A percentile compares a stretch with the other conserved stretches of the same genome.
Evolutionary conservation across 2,888 invertebrate genomes (phyloP).

Genomic region (Cacoxenus indagator): DNA sequence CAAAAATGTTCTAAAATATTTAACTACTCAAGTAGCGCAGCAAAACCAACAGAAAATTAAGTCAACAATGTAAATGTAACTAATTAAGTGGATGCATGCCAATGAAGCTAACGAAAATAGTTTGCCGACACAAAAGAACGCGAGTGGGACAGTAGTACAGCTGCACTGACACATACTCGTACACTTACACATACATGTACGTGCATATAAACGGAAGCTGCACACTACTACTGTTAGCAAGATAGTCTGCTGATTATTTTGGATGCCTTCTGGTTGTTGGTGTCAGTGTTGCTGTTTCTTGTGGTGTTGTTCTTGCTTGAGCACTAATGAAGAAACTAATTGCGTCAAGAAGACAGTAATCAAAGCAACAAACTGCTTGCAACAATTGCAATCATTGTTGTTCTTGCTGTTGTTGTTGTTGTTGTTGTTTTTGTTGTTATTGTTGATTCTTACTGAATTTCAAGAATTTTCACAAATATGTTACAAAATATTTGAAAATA

Average conservation of each 20-base stretch:
- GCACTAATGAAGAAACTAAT: conserved; percentile 63
- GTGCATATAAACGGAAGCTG: neutral
- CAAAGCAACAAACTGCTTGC: conserved; percentile 22
- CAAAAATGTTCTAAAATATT: neutral
- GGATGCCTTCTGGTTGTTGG: neutral
- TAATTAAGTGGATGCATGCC: conserved; percentile 63
- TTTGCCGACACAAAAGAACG: neutral
- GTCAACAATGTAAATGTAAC: conserved; percentile 34
- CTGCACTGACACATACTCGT: neutral
- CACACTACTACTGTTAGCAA: conserved; percentile 2
- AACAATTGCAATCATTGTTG: neutral
- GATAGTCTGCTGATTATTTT: conserved; percentile 8
- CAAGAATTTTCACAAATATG: conserved; percentile 62
- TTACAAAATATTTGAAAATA: conserved; percentile 62
- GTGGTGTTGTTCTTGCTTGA: conserved; percentile 43
- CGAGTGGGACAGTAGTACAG: neutral
- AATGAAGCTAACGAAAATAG: conserved; percentile 41
- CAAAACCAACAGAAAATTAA: conserved; percentile 19
- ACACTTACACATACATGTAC: neutral
- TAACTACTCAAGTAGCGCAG: neutral
- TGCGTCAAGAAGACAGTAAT: conserved; percentile 33
- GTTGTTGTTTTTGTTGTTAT: neutral
- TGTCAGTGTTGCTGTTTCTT: conserved; percentile 33
- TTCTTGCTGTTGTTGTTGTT: neutral
- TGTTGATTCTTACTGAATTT: too few species aligned